These are phyloP conservation scores for Lophura nycthemera DNA, from an alignment of 2,113 vertebrate genomes.

Conservation along the genomic window DNA sequence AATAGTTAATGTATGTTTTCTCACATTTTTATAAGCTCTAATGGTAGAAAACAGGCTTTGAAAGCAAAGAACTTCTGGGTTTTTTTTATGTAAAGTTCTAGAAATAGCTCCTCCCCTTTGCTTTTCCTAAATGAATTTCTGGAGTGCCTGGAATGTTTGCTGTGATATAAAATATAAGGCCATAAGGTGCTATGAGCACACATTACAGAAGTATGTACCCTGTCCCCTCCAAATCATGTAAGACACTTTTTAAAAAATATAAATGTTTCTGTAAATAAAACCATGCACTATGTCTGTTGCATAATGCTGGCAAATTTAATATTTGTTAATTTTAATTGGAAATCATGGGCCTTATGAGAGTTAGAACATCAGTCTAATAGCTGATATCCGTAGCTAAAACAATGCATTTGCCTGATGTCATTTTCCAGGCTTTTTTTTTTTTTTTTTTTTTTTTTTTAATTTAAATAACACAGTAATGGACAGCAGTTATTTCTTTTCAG, in stretches of 20 bases:
- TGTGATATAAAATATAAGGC: background rate
- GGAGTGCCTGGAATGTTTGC: background rate
- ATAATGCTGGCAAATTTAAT: background rate
- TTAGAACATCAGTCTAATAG: background rate
- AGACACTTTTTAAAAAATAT: background rate
- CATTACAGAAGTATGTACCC: background rate
- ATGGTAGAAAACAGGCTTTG: background rate
- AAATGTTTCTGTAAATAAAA: background rate
- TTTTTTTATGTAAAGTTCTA: background rate
- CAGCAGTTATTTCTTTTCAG: background rate
- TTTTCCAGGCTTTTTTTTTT: conserved; percentile 33
- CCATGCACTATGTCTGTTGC: background rate
- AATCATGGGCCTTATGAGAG: background rate
- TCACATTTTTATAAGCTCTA: background rate
- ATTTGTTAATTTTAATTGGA: background rate
- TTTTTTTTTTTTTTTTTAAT: background rate
- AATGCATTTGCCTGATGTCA: background rate
- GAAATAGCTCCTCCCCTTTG: background rate
- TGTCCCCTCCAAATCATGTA: background rate
- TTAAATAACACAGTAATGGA: background rate
- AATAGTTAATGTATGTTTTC: background rate
- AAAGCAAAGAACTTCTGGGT: background rate
- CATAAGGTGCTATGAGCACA: background rate
- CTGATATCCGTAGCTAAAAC: background rate
- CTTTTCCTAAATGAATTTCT: background rate